phyloP scores from a whole-genome alignment of 2,113 vertebrate genomes.

The Podarcis raffonei region DNA sequence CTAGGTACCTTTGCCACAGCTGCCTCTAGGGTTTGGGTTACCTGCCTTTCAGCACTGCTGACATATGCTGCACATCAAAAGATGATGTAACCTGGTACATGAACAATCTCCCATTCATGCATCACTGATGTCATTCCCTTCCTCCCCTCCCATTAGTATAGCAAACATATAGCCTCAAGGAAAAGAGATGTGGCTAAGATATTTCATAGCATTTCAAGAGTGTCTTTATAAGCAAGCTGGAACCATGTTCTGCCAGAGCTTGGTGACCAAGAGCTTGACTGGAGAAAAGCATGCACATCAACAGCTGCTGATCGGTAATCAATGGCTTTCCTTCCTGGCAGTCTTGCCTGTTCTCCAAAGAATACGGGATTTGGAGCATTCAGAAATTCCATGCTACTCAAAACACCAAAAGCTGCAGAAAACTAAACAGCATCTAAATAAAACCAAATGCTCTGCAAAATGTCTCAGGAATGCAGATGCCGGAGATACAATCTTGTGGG shows the following conservation, averaged over 20 bases:
- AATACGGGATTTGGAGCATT: background rate
- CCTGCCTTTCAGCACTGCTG: background rate
- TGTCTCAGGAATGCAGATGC: no score
- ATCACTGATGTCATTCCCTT: background rate
- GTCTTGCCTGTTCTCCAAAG: background rate
- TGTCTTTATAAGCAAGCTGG: background rate
- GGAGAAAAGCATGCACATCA: background rate
- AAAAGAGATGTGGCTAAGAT: fast-evolving
- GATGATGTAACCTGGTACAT: background rate
- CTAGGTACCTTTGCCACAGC: background rate
- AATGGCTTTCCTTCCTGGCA: background rate
- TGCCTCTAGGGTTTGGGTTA: background rate
- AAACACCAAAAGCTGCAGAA: background rate
- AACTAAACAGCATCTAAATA: background rate
- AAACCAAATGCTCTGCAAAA: background rate
- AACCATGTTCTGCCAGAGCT: background rate
- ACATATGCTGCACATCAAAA: background rate
- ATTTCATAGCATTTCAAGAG: background rate
- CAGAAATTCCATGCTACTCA: background rate
- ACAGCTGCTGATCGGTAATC: background rate
- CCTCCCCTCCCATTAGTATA: background rate
- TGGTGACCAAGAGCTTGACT: background rate
- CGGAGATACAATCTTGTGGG: no score
- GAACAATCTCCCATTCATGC: background rate
- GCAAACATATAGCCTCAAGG: background rate